These are phyloP conservation scores for Pipra filicauda DNA, from an alignment of 2,113 vertebrate species.

Conservation along the genomic window DNA sequence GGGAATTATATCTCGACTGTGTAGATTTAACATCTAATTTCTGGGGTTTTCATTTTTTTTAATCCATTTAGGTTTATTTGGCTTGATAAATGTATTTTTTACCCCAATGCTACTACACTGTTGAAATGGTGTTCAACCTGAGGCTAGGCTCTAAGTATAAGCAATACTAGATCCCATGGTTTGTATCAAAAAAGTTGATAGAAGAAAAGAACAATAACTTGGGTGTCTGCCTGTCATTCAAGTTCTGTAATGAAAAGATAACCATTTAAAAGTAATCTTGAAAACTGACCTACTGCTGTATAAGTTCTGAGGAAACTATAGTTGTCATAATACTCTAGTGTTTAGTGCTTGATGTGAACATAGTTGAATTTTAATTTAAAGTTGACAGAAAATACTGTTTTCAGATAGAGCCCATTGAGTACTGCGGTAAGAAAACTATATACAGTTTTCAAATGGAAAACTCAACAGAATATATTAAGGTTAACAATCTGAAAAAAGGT, in stretches of 20 bases:
- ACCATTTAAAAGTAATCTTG: background rate
- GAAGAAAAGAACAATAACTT: background rate
- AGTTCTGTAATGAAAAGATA: background rate
- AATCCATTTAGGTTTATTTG: background rate
- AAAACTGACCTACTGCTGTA: background rate
- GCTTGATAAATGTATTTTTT: background rate
- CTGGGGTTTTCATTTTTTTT: background rate
- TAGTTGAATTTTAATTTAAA: constrained; percentile 11
- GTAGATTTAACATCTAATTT: background rate
- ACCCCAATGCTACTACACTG: background rate
- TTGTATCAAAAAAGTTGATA: background rate
- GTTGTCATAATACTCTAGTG: background rate
- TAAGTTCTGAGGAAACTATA: background rate
- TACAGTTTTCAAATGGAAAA: background rate
- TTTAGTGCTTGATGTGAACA: background rate
- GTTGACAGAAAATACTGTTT: constrained; percentile 19
- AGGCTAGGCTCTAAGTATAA: background rate
- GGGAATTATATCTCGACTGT: background rate
- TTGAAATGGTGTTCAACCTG: background rate
- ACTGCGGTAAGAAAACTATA: background rate
- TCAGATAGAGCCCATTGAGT: background rate
- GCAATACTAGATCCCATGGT: background rate
- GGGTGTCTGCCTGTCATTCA: background rate
- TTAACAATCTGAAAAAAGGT: background rate
- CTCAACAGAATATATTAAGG: background rate